phyloP scores from a whole-genome alignment of 2,113 vertebrate genomes.

The Onychorhynchus coronatus region DNA sequence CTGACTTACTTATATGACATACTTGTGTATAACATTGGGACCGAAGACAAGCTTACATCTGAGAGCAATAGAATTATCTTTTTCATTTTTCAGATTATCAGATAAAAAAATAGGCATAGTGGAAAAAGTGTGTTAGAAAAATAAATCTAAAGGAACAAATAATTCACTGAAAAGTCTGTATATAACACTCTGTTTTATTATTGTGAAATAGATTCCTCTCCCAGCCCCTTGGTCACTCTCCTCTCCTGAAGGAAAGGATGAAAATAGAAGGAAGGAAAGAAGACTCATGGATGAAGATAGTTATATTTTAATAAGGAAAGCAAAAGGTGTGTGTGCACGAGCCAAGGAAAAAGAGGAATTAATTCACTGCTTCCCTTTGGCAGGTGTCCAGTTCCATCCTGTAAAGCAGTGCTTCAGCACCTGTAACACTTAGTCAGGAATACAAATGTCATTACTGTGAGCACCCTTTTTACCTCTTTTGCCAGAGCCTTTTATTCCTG shows the following conservation, averaged over 20 bases:
- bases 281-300: not conserved
- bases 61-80: not conserved
- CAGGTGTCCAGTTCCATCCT: not conserved
- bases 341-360: not conserved
- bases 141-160: not conserved
- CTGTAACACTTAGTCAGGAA: not conserved
- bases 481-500: too few relatives aligned
- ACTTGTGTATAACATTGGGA: not conserved
- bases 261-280: not conserved
- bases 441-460: not conserved
- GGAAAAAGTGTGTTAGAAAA: not conserved
- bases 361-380: not conserved
- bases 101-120: not conserved
- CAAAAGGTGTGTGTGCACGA: not conserved
- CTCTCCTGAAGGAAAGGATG: not conserved
- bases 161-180: not conserved
- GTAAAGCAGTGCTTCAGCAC: not conserved
- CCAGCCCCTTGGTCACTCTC: not conserved
- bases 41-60: not conserved
- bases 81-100: not conserved
- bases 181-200: not conserved
- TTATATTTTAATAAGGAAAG: not conserved
- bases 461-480: not conserved
- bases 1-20: not conserved
- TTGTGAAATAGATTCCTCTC: not conserved